Conservation (phyloP, 1,140 invertebrate species). For the Latrodectus geometricus region DNA sequence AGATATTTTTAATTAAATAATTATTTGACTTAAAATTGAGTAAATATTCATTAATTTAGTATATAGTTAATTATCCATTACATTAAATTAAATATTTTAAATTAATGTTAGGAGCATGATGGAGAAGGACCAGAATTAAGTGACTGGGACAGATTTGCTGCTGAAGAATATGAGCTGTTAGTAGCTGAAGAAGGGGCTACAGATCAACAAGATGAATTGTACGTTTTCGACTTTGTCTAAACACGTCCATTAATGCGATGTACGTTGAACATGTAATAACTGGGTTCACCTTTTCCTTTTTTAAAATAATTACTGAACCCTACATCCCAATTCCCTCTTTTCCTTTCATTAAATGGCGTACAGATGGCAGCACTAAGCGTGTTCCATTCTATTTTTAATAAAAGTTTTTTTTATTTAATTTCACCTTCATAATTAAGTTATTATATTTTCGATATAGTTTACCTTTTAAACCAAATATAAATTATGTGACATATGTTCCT, state of each 20-base stretch:
- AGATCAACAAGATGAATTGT: conserved; percentile 55
- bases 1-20: too few species aligned
- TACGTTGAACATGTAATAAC: conserved; percentile 33
- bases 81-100: too few species aligned
- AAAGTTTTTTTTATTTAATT: too few species aligned
- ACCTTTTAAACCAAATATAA: too few species aligned
- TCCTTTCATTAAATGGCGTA: neutral
- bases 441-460: too few species aligned
- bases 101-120: conserved; percentile 46
- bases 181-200: conserved; percentile 91
- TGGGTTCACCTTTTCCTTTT: conserved; percentile 14
- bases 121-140: conserved; percentile 85
- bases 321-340: neutral
- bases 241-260: conserved; percentile 24
- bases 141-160: conserved; percentile 98
- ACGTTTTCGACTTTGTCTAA: conserved; percentile 62
- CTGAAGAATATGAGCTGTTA: conserved; percentile 95
- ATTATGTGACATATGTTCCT: too few species aligned
- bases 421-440: too few species aligned
- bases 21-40: too few species aligned
- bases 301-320: conserved; percentile 7
- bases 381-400: neutral
- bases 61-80: too few species aligned
- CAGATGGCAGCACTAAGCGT: conserved; percentile 7
- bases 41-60: too few species aligned